Base-by-base conservation (phyloP, 2,113 vertebrate species). In the Spea multiplicata region DNA sequence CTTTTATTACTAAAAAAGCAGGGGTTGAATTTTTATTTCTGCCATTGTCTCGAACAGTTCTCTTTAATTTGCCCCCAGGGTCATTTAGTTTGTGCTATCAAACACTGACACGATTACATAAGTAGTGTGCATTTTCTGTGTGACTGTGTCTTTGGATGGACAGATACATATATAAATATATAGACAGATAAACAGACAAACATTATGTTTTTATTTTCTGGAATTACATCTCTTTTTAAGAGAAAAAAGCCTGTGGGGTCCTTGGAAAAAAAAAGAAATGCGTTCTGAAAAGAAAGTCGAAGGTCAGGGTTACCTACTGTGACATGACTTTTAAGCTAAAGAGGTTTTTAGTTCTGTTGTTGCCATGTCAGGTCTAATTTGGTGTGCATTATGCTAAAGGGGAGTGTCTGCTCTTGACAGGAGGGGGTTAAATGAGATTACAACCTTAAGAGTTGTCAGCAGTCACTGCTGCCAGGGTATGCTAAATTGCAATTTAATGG, bases 351-450 rank as follows among this genome's bases (percentile, higher is more conserved):
- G 90, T 89, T 88, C 91, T 89, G 88, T 90, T 87, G 91, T 91
- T 87, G 86, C 90, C 85, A 66, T 91, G 93, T 94, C 94, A 89
- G 85, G 88, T 91, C 91, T 92, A 86, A 94, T 95, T 93, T 93
- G 91, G 89, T 52, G 83, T 73, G 83, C 85, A 87, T 93, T 91
- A 89, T 90, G 86, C 87, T 80, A 65, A 84, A 85, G 86, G 91
- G 88, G 86, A 86, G 87, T 87, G 89, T 87, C 87, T 82, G 86
- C 86, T 89, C 88, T 76, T 92, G 92, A 92, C 91, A 91, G 90
- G 91, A 91, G 90, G 88, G 90, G 91, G 91, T 91, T 92, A 92
- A 94, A 94, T 88, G 90, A 92, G 94, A 94, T 95, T 94, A 95
- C 90, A 89, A 88, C 90, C 90, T 92, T 88, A 89, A 88, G 87